These are phyloP conservation scores for Acanthopleura granulata DNA, from an alignment of 2,888 invertebrate species.

Conservation along the genomic window DNA sequence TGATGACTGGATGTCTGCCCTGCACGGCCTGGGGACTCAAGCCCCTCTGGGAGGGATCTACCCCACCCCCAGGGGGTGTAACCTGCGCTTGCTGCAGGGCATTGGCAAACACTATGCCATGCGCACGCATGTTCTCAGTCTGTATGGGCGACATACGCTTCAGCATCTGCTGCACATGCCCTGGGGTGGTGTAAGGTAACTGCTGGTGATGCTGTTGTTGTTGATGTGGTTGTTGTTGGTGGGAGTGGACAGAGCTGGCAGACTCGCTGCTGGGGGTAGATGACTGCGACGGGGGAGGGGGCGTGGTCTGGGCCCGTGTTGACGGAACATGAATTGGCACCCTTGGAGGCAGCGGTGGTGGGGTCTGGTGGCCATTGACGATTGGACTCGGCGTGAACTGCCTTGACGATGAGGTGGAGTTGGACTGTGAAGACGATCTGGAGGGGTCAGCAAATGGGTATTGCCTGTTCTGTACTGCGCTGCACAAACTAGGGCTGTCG, in stretches of 20 bases:
- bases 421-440: constrained; percentile 49
- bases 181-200: constrained; percentile 38
- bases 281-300: constrained; percentile 33
- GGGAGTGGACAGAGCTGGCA: not conserved
- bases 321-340: constrained; percentile 29
- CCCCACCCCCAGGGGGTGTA: constrained; percentile 39
- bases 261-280: constrained; percentile 7
- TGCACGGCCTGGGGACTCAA: constrained; percentile 85
- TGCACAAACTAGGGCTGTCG: constrained; percentile 50
- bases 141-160: constrained; percentile 81
- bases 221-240: constrained; percentile 2
- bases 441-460: constrained; percentile 28
- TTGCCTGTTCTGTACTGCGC: constrained; percentile 24
- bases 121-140: constrained; percentile 66
- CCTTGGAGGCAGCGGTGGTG: constrained; percentile 70
- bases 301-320: constrained; percentile 41
- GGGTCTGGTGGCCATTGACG: constrained; percentile 70
- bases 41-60: constrained; percentile 67
- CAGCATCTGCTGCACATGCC: constrained; percentile 79
- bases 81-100: not conserved
- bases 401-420: constrained; percentile 72
- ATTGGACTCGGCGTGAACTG: constrained; percentile 27
- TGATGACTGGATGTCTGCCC: constrained; percentile 79
- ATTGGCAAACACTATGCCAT: constrained; percentile 9
- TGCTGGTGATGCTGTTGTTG: constrained; percentile 7